Evolutionary conservation across 2,797 vertebrate species (phyloP), one percentile per base, ranked within the genome.

Genomic region (Etheostoma nigrum): DNA sequence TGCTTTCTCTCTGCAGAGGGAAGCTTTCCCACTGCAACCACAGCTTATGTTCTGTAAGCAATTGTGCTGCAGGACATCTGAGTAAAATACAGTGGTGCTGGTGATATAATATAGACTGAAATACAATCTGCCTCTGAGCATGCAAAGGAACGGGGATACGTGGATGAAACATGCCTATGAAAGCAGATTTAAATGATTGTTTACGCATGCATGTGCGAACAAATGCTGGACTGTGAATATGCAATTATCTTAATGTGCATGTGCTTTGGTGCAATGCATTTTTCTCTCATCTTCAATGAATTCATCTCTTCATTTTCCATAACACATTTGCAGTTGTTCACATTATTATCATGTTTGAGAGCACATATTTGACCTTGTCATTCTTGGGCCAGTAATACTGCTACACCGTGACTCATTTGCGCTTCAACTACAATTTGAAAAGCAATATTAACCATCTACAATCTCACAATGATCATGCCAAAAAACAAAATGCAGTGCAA

Each of bases 181-280:
- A 78, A 73, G 85, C 83, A 91, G 21, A 75, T 81, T 85, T 74
- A 73, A 83, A 80, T 81, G 48, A 84, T 74, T 81, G 67, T 80
- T 88, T 78, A 82, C 52, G 11, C 78, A 81, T 79, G 75, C 78
- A 70, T 87, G 72, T 89, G 69, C 0, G 57, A 79, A 80, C 55
- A 85, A 78, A 82, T 4, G 49, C 67, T 60, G 47, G 25, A 42
- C 64, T 76, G 67, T 77, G 78, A 86, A 53, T 83, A 64, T 73
- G 15, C 72, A 57, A 86, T 84, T 19, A 76, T 66, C 54, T 76
- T 64, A 70, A 67, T 57, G 54, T n/a, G 10, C 36, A 40, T 61
- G 57, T 53, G 62, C 68, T 79, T 58, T 86, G 79, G 52, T 79
- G 76, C 78, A 78, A 19, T 79, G 76, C 78, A 67, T 69, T 48